phyloP scores from a whole-genome alignment of 2,888 invertebrate species.

The Falcaria lacertinaria region DNA sequence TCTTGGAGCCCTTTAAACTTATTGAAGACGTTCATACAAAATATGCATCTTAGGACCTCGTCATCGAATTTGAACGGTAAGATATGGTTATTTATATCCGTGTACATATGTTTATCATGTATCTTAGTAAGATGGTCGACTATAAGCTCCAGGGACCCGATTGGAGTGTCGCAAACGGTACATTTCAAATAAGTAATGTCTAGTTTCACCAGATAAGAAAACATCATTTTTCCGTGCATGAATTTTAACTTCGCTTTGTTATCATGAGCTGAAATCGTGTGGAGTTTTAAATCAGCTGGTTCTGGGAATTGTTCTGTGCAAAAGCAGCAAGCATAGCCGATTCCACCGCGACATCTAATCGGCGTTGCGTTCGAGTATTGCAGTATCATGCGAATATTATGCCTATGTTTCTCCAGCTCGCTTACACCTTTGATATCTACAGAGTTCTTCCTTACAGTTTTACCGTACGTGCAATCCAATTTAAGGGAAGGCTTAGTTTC shows the following conservation, averaged over 20 bases:
- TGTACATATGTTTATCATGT: constrained; percentile 25
- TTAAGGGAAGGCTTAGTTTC: neutral
- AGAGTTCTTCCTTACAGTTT: neutral
- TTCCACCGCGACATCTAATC: constrained; percentile 33
- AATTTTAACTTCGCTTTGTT: constrained; percentile 26
- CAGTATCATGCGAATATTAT: constrained; percentile 40
- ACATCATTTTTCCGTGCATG: constrained; percentile 25
- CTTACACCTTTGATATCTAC: constrained; percentile 12
- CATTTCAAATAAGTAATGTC: constrained; percentile 45
- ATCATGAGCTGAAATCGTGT: constrained; percentile 35
- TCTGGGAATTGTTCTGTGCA: constrained; percentile 33
- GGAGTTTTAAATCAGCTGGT: constrained; percentile 41
- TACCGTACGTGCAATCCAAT: neutral
- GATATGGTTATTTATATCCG: constrained; percentile 36
- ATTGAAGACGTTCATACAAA: constrained; percentile 24
- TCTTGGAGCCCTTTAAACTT: constrained; percentile 31
- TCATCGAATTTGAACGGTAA: constrained; percentile 44
- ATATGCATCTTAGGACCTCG: constrained; percentile 22
- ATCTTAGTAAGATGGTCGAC: constrained; percentile 22
- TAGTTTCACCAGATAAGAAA: constrained; percentile 37
- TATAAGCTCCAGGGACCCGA: constrained; percentile 25
- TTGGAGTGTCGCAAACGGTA: constrained; percentile 19
- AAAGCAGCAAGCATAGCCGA: constrained; percentile 45
- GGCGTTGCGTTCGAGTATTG: constrained; percentile 52
- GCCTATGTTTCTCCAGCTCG: constrained; percentile 32